Base-by-base conservation (phyloP, 2,888 invertebrate species). In the Dynastes grantii region DNA sequence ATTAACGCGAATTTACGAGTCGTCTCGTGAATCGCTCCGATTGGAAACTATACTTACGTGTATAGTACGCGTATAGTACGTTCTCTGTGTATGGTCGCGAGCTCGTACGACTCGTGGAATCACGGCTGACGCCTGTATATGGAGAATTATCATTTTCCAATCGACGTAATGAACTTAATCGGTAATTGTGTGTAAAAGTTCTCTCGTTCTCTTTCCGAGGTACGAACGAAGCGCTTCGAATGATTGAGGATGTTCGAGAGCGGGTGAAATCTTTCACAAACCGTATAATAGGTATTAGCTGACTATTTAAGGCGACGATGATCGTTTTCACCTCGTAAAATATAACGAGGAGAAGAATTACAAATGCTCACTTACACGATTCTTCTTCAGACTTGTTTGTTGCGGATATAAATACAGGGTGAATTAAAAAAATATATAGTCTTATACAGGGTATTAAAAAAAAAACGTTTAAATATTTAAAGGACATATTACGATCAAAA, bases 1-100 rank as follows among this genome's bases (percentile, higher is more conserved):
- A 78, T 78, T 78, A 78, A 76, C 63, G 73, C 65, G 58, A 68
- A 76, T 78, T 78, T 71, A 71, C 71, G 61, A 51, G 65, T 67
- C 76, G 32, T 64, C 63, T 51, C n/a, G 49, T 51, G 65, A 65
- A 76, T 29, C 65, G 76, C 67, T 65, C 67, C 76, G 71, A 71
- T 71, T 70, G 37, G 55, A 40, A 55, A 71, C 71, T 37, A 37
- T 71, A 71, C 58, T 8, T 45, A 45, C 11, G 9, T 45, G 11
- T 11, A 11, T 45, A 45, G 45, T 45, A 45, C 45, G 45, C 16
- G 55, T 55, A 55, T 6, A n/a, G 16, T 55, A 68, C 68, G 22
- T 61, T 61, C 32, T 37, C 64, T 64, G 67, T 61, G 11, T 45
- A 45, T 45, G 45, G 45, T 29, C 64, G 61, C 11, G n/a, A 16